These are phyloP conservation scores for Neolamprologus hecqui DNA, from an alignment of 2,113 vertebrate genomes.

Conservation along the genomic window DNA sequence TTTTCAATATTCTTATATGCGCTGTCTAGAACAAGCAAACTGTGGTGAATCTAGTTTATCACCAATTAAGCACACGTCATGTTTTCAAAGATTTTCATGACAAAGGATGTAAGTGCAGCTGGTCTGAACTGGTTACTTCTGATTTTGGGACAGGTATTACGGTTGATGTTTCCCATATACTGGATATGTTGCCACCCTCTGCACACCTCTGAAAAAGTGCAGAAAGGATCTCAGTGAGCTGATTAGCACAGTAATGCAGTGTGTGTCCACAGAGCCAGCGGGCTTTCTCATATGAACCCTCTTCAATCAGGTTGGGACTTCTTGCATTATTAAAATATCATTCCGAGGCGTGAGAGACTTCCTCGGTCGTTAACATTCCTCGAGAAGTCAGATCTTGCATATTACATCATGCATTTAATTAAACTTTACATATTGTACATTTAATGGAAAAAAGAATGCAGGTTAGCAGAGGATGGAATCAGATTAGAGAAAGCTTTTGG, in stretches of 20 bases:
- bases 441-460: background rate
- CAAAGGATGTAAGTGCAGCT: background rate
- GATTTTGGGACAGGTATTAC: background rate
- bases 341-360: background rate
- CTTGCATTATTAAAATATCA: background rate
- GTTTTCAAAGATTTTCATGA: background rate
- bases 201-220: background rate
- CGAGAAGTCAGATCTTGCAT: background rate
- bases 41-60: rapidly evolving
- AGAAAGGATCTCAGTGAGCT: background rate
- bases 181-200: background rate
- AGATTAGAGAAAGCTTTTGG: background rate
- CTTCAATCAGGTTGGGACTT: background rate
- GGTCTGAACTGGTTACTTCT: background rate
- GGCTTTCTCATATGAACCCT: background rate
- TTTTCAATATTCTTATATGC: background rate
- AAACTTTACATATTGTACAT: background rate
- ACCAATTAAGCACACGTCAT: background rate
- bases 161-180: rapidly evolving
- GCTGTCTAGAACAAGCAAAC: background rate
- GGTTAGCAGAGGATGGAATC: rapidly evolving
- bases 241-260: background rate
- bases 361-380: background rate
- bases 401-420: background rate
- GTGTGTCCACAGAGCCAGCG: background rate